Base-by-base conservation (phyloP, 2,113 vertebrate species). In the Prochilodus magdalenae region DNA sequence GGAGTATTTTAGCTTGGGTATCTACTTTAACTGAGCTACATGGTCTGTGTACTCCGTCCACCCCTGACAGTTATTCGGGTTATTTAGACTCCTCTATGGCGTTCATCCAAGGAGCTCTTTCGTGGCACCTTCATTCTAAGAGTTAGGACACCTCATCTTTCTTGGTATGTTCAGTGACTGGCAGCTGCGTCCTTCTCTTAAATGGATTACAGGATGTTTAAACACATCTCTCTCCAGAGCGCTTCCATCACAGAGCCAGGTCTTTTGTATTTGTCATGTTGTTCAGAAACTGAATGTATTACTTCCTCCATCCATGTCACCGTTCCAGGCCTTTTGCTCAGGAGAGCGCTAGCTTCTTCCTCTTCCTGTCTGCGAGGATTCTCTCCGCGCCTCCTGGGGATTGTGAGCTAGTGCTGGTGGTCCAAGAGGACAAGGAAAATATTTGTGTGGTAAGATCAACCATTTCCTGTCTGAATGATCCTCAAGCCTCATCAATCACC, bases 401-500 rank as follows among this genome's bases (percentile, higher is more conserved):
- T 27, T 40, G 20, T 18, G 29, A 22, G 30, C 70, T 70, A 47
- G 63, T 49, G 40, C 49, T 26, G 80, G 84, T 86, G 79, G 84
- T 83, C 79, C 26, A 44, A 12, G 13, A 72, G 47, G 81, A 83
- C 73, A 47, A 75, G 59, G 73, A 77, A 81, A 78, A 30, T 81
- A 83, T 85, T 79, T 73, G 36, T 77, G 76, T 40, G 75, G 79
- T 80, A 82, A 82, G 53, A 72, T 71, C 49, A 49, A 30, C 44
- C 73, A 79, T 79, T 86, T 88, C 87, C 85, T 75, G 57, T 76
- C 74, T 77, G 81, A 88, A 81, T 85, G 73, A 85, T 67, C 22
- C 60, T 57, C 15, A 63, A 71, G 80, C 80, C 72, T 60, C 65
- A 83, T 88, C 83, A 86, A 78, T 86, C 87, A 86, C 30, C 26